Evolutionary conservation across 2,113 vertebrate species (phyloP).

Genomic region (Alligator mississippiensis): DNA sequence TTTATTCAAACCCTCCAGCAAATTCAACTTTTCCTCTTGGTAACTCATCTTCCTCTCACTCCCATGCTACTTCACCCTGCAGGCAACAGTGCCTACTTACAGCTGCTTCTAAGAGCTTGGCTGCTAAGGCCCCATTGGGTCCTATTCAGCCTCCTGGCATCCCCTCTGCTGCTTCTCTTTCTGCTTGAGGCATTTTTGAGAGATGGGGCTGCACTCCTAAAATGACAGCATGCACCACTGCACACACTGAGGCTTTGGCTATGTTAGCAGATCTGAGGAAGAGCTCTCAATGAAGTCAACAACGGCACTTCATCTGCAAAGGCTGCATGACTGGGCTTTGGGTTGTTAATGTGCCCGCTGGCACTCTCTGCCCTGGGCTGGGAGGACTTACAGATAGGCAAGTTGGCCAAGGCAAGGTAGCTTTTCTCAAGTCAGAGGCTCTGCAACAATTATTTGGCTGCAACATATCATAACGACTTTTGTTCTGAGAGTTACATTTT

Average conservation of each 20-base stretch:
- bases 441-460: constrained; percentile 66
- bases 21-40: constrained; percentile 21
- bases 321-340: background rate
- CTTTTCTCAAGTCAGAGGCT: constrained; percentile 14
- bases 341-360: background rate
- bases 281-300: background rate
- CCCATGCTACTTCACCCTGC: background rate
- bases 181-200: background rate
- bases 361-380: background rate
- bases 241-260: background rate
- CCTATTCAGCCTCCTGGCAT: background rate
- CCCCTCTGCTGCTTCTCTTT: background rate
- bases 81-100: background rate
- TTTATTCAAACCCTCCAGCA: constrained; percentile 29
- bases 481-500: constrained; percentile 82
- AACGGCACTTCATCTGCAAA: background rate
- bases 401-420: background rate
- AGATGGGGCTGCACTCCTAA: background rate
- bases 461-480: constrained; percentile 71
- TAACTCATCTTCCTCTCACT: constrained; percentile 13
- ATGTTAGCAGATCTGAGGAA: background rate
- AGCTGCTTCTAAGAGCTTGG: rapidly evolving
- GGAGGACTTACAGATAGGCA: background rate
- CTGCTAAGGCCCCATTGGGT: rapidly evolving
- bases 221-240: rapidly evolving